These are phyloP conservation scores for Conus canariensis DNA, from an alignment of 2,888 invertebrate species.

Conservation along the genomic window DNA sequence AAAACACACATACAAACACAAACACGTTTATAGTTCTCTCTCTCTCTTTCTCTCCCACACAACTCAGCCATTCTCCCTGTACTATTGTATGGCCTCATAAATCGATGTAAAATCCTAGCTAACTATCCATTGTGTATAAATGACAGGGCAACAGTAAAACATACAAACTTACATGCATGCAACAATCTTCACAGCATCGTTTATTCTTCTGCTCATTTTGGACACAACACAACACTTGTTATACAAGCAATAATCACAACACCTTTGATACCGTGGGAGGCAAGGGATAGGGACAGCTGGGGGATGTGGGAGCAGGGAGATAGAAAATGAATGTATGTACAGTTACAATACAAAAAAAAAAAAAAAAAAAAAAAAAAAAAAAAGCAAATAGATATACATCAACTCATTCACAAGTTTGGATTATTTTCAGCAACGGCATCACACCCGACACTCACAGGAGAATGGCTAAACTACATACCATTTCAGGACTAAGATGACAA, in stretches of 20 bases:
- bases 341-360: not conserved
- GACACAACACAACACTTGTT: conserved; percentile 5
- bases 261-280: not conserved
- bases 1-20: not conserved
- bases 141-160: not conserved
- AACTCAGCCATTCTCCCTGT: not conserved
- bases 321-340: not conserved
- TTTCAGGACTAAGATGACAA: not conserved
- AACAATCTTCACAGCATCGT: not conserved
- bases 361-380: not conserved
- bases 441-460: not conserved
- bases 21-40: not conserved
- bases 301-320: not conserved
- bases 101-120: conserved; percentile 24
- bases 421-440: not conserved
- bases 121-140: not conserved
- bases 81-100: conserved; percentile 7
- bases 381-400: not conserved
- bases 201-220: not conserved
- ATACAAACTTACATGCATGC: not conserved
- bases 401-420: not conserved
- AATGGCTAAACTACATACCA: not conserved
- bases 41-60: not conserved
- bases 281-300: not conserved
- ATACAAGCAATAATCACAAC: conserved; percentile 14